Evolutionary conservation across 2,888 invertebrate genomes (phyloP).

Genomic region (Aspidapion aeneum): DNA sequence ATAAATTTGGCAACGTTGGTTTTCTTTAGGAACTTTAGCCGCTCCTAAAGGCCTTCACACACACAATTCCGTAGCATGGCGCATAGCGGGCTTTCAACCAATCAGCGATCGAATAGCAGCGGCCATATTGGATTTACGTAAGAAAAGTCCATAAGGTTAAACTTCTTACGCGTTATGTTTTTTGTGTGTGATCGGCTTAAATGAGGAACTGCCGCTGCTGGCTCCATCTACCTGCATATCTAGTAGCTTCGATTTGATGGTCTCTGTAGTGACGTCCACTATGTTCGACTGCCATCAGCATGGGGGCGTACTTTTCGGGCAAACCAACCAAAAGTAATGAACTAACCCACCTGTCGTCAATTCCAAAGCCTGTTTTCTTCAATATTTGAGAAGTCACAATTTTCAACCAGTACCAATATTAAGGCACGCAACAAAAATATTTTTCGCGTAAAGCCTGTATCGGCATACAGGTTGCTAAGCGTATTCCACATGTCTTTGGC

Average conservation of each 20-base stretch:
- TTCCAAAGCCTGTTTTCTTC: neutral
- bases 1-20: too few species aligned
- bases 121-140: too few species aligned
- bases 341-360: neutral
- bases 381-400: slow-evolving; percentile 9
- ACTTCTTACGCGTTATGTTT: too few species aligned
- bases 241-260: neutral
- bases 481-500: neutral
- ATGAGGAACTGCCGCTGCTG: too few species aligned
- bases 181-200: too few species aligned
- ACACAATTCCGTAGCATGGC: too few species aligned
- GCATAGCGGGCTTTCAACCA: too few species aligned
- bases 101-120: too few species aligned
- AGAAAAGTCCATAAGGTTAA: too few species aligned
- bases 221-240: neutral
- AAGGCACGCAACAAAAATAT: slow-evolving; percentile 26
- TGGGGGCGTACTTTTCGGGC: slow-evolving; percentile 1
- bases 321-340: neutral
- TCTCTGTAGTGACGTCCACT: slow-evolving; percentile 1
- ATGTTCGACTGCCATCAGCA: slow-evolving; percentile 1
- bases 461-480: slow-evolving; percentile 27
- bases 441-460: slow-evolving; percentile 28
- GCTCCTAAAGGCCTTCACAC: too few species aligned
- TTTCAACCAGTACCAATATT: slow-evolving; percentile 17
- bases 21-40: too few species aligned